Conservation (phyloP, 1,140 invertebrate genomes). For the Diorhabda sublineata region DNA sequence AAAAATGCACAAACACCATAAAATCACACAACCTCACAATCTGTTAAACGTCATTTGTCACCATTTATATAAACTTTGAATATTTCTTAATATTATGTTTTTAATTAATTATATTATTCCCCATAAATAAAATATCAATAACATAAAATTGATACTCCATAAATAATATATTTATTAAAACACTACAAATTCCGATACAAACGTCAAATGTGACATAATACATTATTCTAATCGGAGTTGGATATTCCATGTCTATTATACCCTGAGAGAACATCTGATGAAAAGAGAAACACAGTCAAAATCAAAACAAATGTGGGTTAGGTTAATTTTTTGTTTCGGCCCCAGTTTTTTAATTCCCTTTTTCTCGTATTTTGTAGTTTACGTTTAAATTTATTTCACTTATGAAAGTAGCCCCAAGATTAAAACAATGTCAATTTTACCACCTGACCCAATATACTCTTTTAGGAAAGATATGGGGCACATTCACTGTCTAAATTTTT, state of each 20-base stretch:
- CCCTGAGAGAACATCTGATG: neutral
- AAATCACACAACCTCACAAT: neutral
- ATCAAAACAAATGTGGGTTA: constrained; percentile 2
- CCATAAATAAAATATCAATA: too few relatives aligned
- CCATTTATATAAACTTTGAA: too few relatives aligned
- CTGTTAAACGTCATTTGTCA: neutral
- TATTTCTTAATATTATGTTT: too few relatives aligned
- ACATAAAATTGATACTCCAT: too few relatives aligned
- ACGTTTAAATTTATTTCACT: neutral
- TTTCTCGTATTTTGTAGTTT: neutral
- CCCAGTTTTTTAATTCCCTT: neutral
- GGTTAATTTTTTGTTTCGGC: neutral
- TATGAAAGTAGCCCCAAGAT: neutral
- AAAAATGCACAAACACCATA: neutral
- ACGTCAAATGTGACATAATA: too few relatives aligned
- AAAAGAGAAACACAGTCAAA: neutral
- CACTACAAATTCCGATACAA: too few relatives aligned
- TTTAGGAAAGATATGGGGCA: constrained; percentile 62
- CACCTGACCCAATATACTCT: constrained; percentile 63
- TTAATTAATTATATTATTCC: too few relatives aligned
- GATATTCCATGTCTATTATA: too few relatives aligned
- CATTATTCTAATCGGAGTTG: too few relatives aligned
- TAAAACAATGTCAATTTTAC: constrained; percentile 52
- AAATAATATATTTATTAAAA: too few relatives aligned
- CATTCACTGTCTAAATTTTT: constrained; percentile 63